A percentile compares a stretch with the other conserved stretches of the same genome.
phyloP scores from a whole-genome alignment of 2,888 invertebrate genomes.

The Synergus gifuensis region DNA sequence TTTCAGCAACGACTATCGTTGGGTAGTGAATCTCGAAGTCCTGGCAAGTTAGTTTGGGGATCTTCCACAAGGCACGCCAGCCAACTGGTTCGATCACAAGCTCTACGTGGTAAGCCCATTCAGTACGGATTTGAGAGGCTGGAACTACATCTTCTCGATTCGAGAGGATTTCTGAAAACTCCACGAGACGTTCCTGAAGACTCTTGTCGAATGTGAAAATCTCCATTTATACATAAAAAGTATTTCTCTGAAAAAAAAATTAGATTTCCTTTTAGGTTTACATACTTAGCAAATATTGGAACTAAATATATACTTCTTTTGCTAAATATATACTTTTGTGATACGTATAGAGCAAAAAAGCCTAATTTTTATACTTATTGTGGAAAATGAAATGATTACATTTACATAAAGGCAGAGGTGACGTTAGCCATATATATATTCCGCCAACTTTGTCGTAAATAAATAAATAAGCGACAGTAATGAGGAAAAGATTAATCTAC shows the following conservation, averaged over 20 bases:
- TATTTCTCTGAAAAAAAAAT: conserved; percentile 1
- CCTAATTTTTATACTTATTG: too few species aligned
- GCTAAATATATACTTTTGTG: too few species aligned
- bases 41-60: conserved; percentile 83
- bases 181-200: conserved; percentile 79
- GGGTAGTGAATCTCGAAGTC: conserved; percentile 83
- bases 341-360: too few species aligned
- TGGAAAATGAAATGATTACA: too few species aligned
- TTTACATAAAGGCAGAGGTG: too few species aligned
- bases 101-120: conserved; percentile 81
- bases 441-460: too few species aligned
- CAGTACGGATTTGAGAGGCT: conserved; percentile 79
- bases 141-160: conserved; percentile 75
- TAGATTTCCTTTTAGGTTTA: not conserved
- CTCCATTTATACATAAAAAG: conserved; percentile 77
- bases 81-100: conserved; percentile 83
- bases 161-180: conserved; percentile 79
- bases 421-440: too few species aligned
- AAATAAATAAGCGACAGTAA: too few species aligned
- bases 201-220: conserved; percentile 81
- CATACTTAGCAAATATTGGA: too few species aligned
- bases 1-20: conserved; percentile 81
- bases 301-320: too few species aligned
- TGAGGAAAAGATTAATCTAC: too few species aligned
- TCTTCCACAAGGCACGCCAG: conserved; percentile 86